Evolutionary conservation across 2,113 vertebrate genomes (phyloP), one percentile per base, ranked within the genome.

Genomic region (Antechinus flavipes): DNA sequence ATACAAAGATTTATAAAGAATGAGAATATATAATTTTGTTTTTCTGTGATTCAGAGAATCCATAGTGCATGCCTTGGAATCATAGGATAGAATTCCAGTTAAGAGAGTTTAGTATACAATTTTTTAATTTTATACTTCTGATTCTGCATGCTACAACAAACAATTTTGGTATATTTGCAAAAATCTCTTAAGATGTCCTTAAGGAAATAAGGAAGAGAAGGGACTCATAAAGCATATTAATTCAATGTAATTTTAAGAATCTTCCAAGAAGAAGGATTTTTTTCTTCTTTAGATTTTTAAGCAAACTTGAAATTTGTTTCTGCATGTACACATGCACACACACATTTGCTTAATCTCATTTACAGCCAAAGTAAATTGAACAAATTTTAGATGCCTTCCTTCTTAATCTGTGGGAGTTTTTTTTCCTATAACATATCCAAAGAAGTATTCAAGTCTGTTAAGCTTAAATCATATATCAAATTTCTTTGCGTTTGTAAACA

Each of bases 51-150:
- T 84, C 19, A 84, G 16, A 84, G 35, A 42, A 42, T 42, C n/a
- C 35, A 42, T 2, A 42, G 68, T 84, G 23, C 68, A 42, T 84
- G n/a, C 16, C 19, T 42, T 42, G 19, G 68, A 5, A 9, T 35
- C 5, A 92, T 47, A 53, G 27, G 52, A 54, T 4, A 89, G 54
- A 90, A 93, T 92, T 94, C 93, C 56, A 4, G 53, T 2, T 95
- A 92, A 53, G 12, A 68, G 22, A 93, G 10, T 91, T 96, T 94
- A 49, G 46, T 91, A 12, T 54, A 89, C 92, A 68, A 14, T 52
- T 94, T 90, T 54, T 91, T 12, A 93, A 50, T 9, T 84, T 95
- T 94, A 25, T 90, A 54, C 46, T 94, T 23, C 89, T 89, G 35
- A 24, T 90, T 3, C 47, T 90, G 0, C 89, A 46, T 95, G 89